Percentiles rank a stretch among this genome's conserved stretches.
Evolutionary conservation across 2,888 invertebrate species (phyloP).

Genomic region (Mimumesa dahlbomi): DNA sequence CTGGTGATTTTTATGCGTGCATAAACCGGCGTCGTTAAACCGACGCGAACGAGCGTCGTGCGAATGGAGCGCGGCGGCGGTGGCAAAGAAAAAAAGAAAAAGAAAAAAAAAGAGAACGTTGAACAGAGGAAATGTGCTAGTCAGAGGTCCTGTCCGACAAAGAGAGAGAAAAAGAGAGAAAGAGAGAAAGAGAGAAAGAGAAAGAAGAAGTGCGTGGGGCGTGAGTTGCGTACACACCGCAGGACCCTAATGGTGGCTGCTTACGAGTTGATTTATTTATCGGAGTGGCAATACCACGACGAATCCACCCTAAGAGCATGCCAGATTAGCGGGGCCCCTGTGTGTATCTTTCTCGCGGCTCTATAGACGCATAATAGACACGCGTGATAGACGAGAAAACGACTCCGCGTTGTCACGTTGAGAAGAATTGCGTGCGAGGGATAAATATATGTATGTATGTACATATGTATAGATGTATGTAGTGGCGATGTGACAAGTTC

Average conservation of each 20-base stretch:
- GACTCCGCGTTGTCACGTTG: slow-evolving; percentile 29
- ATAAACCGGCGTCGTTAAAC: slow-evolving; percentile 46
- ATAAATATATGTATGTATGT: too few species aligned
- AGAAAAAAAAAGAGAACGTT: background rate
- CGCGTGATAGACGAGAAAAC: slow-evolving; percentile 60
- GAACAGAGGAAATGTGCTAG: background rate
- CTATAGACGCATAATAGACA: slow-evolving; percentile 68
- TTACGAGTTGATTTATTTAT: slow-evolving; percentile 80
- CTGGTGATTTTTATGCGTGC: slow-evolving; percentile 45
- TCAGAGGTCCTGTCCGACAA: background rate
- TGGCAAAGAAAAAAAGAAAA: background rate
- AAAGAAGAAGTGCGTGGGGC: slow-evolving; percentile 47
- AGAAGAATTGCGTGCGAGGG: slow-evolving; percentile 12
- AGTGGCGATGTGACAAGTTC: slow-evolving; percentile 35
- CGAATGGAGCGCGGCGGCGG: slow-evolving; percentile 16
- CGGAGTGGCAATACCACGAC: slow-evolving; percentile 76
- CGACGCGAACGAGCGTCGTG: background rate
- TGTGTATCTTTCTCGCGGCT: slow-evolving; percentile 69
- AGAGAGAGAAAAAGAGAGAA: background rate
- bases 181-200: background rate
- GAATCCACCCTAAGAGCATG: slow-evolving; percentile 74
- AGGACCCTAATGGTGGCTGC: slow-evolving; percentile 75
- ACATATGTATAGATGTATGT: too few species aligned
- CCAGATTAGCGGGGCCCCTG: slow-evolving; percentile 61
- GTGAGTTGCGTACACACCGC: slow-evolving; percentile 67